Base-by-base conservation (phyloP, 2,888 invertebrate genomes). In the Andrena flavipes region DNA sequence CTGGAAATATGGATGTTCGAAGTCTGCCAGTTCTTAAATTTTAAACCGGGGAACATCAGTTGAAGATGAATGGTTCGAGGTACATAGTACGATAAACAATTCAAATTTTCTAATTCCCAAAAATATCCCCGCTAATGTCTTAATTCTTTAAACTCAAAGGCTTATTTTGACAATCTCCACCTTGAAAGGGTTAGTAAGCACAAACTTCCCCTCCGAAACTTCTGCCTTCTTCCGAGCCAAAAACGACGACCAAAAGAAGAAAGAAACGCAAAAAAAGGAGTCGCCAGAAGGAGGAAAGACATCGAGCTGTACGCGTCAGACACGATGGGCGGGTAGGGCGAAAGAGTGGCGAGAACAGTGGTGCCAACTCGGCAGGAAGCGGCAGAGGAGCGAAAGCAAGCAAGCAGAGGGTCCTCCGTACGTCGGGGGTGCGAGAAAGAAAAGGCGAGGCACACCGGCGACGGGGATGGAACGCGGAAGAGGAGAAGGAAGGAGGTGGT, bases 311-410 rank as follows among this genome's bases (percentile, higher is more conserved):
- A 70, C 72, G 76, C 70, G 80, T 80, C 63, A 71, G 82, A 68
- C 81, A 60, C 42, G 80, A 63, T 67, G 73, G 56, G 70, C 71
- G 68, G 87, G 63, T 54, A 70, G 82, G 71, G 70, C 68, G 80
- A 86, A 80, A 86, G 89, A 87, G 86, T 88, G 85, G 88, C 76
- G 89, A 84, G 88, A 84, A 71, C 88, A 76, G 91, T 93, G 92
- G 93, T 93, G 93, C 93, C 93, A 91, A 90, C 90, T 87, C 84
- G 88, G 89, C 92, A 90, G 91, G 84, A 92, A 92, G 86, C 90
- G 91, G 89, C 82, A 79, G 84, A 84, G 82, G 76, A 84, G 75
- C 35, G 88, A 82, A 85, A 82, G 84, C 83, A 81, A 77, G 84
- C 77, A 79, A 80, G 83, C 75, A 49, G 84, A 74, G 72, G 82